Conservation (phyloP, 2,888 invertebrate species). For the Orthonychiurus folsomi region DNA sequence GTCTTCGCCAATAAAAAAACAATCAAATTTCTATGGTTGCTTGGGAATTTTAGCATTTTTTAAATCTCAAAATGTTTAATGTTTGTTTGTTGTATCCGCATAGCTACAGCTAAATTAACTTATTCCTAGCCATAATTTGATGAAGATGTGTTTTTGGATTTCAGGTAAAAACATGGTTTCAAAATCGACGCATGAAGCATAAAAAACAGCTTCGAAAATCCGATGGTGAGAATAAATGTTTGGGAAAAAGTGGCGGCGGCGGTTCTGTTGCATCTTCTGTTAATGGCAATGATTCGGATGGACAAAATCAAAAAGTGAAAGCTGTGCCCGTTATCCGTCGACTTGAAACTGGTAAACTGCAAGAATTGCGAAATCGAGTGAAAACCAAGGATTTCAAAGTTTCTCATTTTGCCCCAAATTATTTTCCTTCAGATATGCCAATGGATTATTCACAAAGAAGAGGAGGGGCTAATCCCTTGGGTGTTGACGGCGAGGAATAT, state of each 20-base stretch:
- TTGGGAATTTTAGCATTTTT: too few species aligned
- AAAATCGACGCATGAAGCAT: conserved; percentile 93
- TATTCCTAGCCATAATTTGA: too few species aligned
- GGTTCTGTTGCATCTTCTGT: conserved; percentile 22
- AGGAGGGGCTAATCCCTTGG: not conserved
- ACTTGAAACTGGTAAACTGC: conserved; percentile 5
- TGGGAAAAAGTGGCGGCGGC: conserved; percentile 11
- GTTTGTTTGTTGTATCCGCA: too few species aligned
- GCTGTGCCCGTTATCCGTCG: too few species aligned
- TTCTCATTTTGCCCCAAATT: not conserved
- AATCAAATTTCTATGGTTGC: too few species aligned
- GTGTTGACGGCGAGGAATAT: not conserved
- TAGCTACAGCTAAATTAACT: too few species aligned
- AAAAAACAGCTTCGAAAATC: conserved; percentile 75
- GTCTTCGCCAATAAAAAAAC: too few species aligned
- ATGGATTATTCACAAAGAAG: conserved; percentile 35
- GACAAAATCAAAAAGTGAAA: not conserved
- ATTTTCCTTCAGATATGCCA: conserved; percentile 26
- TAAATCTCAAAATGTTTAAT: too few species aligned
- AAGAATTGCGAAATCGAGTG: not conserved
- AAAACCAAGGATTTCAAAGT: not conserved
- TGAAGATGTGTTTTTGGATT: not conserved
- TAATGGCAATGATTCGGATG: conserved; percentile 24
- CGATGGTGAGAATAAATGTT: conserved; percentile 14
- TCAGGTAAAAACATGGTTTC: conserved; percentile 95